Evolutionary conservation across 2,113 vertebrate species (phyloP).

Genomic region (cat (Felis catus)): DNA sequence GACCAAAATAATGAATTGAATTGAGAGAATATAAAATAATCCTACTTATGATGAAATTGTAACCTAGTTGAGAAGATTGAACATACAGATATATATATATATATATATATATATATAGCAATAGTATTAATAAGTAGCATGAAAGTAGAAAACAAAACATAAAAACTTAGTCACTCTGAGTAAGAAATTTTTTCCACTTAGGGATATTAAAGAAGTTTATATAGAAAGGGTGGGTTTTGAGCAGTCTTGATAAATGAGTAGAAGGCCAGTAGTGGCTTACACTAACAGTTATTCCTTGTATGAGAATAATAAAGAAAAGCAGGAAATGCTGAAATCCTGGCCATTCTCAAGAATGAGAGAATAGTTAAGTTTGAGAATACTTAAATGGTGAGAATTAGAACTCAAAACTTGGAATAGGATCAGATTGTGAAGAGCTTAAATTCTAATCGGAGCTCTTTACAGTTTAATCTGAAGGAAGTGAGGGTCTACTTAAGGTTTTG

Average conservation of each 20-base stretch:
- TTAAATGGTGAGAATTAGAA: not conserved
- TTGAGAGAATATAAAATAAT: not conserved
- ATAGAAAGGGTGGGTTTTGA: not conserved
- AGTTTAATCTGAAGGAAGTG: constrained; percentile 18
- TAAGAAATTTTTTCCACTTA: not conserved
- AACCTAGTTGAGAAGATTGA: not conserved
- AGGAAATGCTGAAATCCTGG: not conserved
- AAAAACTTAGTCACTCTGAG: not conserved
- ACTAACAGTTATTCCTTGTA: not conserved
- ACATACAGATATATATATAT: not conserved
- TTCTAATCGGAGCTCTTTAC: not conserved
- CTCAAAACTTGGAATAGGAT: not conserved
- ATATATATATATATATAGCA: not conserved
- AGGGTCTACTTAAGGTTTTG: not conserved
- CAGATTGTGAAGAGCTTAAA: not conserved
- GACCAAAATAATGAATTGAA: not conserved
- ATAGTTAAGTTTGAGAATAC: not conserved
- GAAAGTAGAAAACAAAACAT: not conserved
- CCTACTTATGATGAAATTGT: not conserved
- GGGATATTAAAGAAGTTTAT: not conserved
- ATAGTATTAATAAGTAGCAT: not conserved
- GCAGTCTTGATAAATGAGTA: not conserved
- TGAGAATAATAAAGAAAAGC: not conserved
- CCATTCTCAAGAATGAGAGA: not conserved
- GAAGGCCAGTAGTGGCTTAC: not conserved